These are phyloP conservation scores for Garrulus glandarius DNA, from an alignment of 2,797 vertebrate genomes.

Conservation along the genomic window DNA sequence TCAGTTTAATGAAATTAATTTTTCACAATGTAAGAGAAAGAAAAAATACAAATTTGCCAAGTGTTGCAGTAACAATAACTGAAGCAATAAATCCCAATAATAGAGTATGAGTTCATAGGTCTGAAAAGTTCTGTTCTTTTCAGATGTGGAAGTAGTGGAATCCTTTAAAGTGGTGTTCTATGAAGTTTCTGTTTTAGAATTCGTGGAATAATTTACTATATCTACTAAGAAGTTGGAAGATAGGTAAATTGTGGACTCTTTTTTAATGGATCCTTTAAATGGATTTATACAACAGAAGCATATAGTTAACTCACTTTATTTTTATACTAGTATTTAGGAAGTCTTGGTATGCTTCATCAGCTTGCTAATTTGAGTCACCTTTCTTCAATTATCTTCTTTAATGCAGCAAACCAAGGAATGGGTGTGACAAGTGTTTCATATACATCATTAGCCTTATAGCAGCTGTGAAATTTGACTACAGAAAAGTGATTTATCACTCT, in stretches of 20 bases:
- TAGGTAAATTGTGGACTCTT: background rate
- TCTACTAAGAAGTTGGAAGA: background rate
- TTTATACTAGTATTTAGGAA: background rate
- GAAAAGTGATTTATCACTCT: conserved; percentile 10
- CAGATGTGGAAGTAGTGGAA: background rate
- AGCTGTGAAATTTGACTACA: conserved; percentile 26
- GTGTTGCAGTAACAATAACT: background rate
- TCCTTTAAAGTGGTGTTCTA: background rate
- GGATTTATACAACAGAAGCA: background rate
- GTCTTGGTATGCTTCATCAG: background rate
- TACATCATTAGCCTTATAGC: background rate
- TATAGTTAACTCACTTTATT: background rate
- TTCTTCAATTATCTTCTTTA: background rate
- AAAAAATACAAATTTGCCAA: background rate
- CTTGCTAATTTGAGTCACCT: background rate
- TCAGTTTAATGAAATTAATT: background rate
- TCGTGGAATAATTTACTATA: background rate
- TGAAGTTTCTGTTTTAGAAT: background rate
- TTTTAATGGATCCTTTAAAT: background rate
- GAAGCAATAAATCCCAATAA: background rate
- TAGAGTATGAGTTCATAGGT: background rate
- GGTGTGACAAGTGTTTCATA: background rate
- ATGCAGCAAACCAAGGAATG: background rate
- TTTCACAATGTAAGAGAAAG: background rate
- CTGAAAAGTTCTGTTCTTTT: background rate